phyloP scores from a whole-genome alignment of 1,140 invertebrate genomes.

The Zophobas morio region DNA sequence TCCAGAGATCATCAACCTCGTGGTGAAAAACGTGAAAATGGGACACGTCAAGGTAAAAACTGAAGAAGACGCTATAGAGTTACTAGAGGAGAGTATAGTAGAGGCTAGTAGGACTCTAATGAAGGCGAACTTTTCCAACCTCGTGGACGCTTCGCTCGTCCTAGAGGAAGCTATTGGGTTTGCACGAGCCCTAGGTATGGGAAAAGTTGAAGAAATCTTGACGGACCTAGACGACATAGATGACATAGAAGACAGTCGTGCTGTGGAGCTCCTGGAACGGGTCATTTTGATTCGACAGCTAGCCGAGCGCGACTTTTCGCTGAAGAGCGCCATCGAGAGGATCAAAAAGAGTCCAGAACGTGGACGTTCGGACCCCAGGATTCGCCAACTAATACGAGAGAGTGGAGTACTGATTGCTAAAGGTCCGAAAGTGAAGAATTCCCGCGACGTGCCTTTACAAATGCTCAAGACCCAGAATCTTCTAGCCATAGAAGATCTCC shows the following conservation, averaged over 20 bases:
- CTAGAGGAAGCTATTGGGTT: slow-evolving; percentile 77
- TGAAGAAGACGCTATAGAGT: slow-evolving; percentile 60
- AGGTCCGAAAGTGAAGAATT: slow-evolving; percentile 19
- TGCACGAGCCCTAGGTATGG: slow-evolving; percentile 79
- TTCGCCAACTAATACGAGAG: slow-evolving; percentile 79
- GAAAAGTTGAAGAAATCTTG: slow-evolving; percentile 71
- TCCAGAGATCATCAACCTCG: slow-evolving; percentile 60
- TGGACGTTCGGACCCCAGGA: slow-evolving; percentile 76
- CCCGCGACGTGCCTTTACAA: slow-evolving; percentile 76
- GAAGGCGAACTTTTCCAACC: slow-evolving; percentile 50
- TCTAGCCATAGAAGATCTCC: slow-evolving; percentile 82
- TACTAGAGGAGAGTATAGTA: slow-evolving; percentile 60
- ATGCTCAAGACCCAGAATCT: slow-evolving; percentile 78
- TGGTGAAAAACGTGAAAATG: slow-evolving; percentile 58
- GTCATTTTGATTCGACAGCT: slow-evolving; percentile 81
- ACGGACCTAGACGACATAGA: slow-evolving; percentile 48
- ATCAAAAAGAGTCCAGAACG: slow-evolving; percentile 77
- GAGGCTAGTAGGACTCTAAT: slow-evolving; percentile 56
- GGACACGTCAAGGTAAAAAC: slow-evolving; percentile 57
- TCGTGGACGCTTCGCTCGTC: slow-evolving; percentile 63
- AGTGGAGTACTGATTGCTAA: slow-evolving; percentile 75
- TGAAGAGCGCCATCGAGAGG: slow-evolving; percentile 73
- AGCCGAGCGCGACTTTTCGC: slow-evolving; percentile 76
- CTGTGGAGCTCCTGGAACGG: slow-evolving; percentile 79
- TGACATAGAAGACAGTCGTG: slow-evolving; percentile 66